Percentiles rank a stretch among this genome's conserved stretches.
These are phyloP conservation scores for Altica lythri DNA, from an alignment of 2,888 invertebrate genomes.

Conservation along the genomic window DNA sequence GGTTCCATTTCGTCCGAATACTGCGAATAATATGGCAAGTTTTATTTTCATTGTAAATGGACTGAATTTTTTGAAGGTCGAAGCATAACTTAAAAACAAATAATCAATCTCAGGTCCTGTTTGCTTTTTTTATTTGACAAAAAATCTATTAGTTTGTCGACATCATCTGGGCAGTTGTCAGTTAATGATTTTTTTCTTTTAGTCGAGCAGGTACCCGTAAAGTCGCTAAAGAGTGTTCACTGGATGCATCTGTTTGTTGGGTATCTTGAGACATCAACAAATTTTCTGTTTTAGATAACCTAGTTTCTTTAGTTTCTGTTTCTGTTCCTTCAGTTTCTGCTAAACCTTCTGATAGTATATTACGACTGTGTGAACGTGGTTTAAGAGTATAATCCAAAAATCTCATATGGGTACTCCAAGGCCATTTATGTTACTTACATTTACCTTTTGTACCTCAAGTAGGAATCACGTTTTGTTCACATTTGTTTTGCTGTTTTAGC, in stretches of 20 bases:
- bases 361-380: constrained; percentile 5
- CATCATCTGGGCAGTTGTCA: constrained; percentile 10
- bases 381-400: constrained; percentile 5
- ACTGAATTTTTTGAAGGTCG: constrained; percentile 11
- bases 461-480: constrained; percentile 15
- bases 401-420: constrained; percentile 15
- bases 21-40: constrained; percentile 14
- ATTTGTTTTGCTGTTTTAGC: constrained; percentile 13
- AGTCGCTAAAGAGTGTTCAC: constrained; percentile 1
- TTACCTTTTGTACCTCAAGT: constrained; percentile 4
- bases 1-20: constrained; percentile 7
- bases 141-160: neutral
- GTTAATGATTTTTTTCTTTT: no score
- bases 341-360: constrained; percentile 6
- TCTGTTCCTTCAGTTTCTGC: constrained; percentile 14
- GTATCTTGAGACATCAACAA: constrained; percentile 18
- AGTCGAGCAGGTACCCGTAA: neutral
- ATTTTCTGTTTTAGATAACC: constrained; percentile 12
- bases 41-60: no score
- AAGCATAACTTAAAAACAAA: constrained; percentile 13
- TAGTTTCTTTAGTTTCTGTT: no score
- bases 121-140: no score
- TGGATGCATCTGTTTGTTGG: constrained; percentile 1
- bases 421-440: constrained; percentile 12
- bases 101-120: neutral